Base-by-base conservation (phyloP, 2,888 invertebrate genomes). In the Epistrophe grossulariae region DNA sequence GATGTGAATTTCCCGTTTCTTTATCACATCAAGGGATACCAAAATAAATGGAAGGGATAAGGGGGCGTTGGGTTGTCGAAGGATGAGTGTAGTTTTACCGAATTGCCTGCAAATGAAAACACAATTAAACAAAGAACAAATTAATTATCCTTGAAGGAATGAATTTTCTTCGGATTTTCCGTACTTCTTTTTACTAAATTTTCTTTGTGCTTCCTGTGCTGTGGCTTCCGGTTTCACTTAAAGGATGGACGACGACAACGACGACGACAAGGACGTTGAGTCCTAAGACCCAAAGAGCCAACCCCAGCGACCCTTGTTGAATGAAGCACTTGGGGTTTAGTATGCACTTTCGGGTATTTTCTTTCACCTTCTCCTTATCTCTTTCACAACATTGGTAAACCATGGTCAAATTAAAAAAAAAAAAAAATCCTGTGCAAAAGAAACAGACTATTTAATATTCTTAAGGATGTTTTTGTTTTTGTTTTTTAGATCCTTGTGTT, bases 101-200 rank as follows among this genome's bases (percentile, higher is more conserved):
- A 80, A 84, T 85, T 78, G 85, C 85, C 74, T 59, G 81, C 85
- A 85, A 81, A 85, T 85, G 81, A 81, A 85, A 85, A 85, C 71
- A 85, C 81, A 85, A 85, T 85, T 85, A 85, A 85, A 81, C 70
- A 74, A 74, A 74, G 81, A 81, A 85, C 85, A 81, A 85, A 85
- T 85, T 81, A 85, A 85, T 85, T 85, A 85, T 81, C 78, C 85
- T 85, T 85, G 68, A 81, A 85, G 71, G 81, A 85, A 81, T 78
- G 81, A 85, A 81, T 78, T 78, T 78, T 71, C 50, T 15, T 55
- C 52, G 8, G 35, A 8, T 52, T 38, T 31, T 45, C 50, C 50
- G 17, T 15, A 31, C 66, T 71, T 72, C 50, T 43, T 38, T 66
- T 57, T 57, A 50, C 48, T 73, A 45, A 60, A 15, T 59, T 13